Conservation (phyloP, 1,140 invertebrate genomes). For the Drosophila nikananu region DNA sequence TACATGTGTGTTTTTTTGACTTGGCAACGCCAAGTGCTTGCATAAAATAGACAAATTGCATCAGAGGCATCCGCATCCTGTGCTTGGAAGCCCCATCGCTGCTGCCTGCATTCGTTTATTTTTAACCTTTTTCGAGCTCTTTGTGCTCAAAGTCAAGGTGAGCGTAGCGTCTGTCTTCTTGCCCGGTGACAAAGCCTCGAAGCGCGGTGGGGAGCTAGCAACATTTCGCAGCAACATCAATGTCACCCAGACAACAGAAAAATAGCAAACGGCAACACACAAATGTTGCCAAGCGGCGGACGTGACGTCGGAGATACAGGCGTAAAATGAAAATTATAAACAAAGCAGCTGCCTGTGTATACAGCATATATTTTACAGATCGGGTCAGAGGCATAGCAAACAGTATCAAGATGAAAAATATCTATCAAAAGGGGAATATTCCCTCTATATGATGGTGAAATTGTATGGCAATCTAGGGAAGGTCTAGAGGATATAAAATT, state of each 20-base stretch:
- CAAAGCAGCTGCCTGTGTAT: constrained; percentile 27
- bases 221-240: constrained; percentile 24
- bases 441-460: background rate
- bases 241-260: constrained; percentile 6
- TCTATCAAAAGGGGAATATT: background rate
- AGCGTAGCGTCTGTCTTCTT: background rate
- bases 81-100: constrained; percentile 39
- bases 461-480: background rate
- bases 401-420: background rate
- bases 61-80: constrained; percentile 30
- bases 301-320: constrained; percentile 33
- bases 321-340: constrained; percentile 40
- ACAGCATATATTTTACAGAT: constrained; percentile 22
- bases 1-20: constrained; percentile 1
- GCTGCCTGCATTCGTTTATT: constrained; percentile 33
- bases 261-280: background rate
- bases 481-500: background rate
- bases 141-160: constrained; percentile 48
- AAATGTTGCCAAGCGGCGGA: constrained; percentile 47
- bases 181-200: constrained; percentile 14
- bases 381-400: constrained; percentile 27
- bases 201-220: constrained; percentile 13
- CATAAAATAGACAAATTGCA: constrained; percentile 44
- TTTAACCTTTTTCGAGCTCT: constrained; percentile 27
- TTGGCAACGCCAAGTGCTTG: constrained; percentile 25